Conservation (phyloP, 2,113 vertebrate genomes). For the Oenanthe melanoleuca region DNA sequence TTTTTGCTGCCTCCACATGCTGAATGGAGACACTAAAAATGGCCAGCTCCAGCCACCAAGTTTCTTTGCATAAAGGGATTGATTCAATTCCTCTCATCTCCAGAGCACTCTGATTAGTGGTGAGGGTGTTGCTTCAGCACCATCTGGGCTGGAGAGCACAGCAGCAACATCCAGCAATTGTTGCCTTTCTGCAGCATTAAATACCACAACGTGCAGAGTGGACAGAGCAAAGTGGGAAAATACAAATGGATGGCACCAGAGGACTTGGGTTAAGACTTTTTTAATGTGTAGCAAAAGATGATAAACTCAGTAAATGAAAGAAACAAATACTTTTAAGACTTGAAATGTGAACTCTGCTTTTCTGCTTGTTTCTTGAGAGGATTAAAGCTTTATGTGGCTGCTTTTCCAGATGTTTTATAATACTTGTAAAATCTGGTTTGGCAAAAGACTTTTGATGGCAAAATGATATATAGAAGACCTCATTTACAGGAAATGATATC, state of each 20-base stretch:
- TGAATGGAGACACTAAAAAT: background rate
- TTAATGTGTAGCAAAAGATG: background rate
- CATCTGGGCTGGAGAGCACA: background rate
- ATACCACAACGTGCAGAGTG: background rate
- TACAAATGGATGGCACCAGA: background rate
- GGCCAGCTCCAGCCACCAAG: background rate
- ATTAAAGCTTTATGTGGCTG: slow-evolving; percentile 53
- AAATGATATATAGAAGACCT: slow-evolving; percentile 72
- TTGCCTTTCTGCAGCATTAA: background rate
- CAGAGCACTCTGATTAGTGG: background rate
- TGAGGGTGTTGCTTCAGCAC: background rate
- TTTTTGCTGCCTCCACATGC: background rate
- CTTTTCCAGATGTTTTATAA: slow-evolving; percentile 62
- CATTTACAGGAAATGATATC: slow-evolving; percentile 81
- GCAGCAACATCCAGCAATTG: rapidly evolving
- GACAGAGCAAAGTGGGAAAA: background rate
- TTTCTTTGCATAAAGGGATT: background rate
- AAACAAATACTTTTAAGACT: background rate
- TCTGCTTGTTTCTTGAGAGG: slow-evolving; percentile 34
- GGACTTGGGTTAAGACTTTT: background rate
- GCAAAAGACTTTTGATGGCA: slow-evolving; percentile 71
- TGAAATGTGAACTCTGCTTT: slow-evolving; percentile 16
- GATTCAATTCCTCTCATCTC: background rate
- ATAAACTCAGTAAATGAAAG: background rate
- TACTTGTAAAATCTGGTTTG: slow-evolving; percentile 73